These are phyloP conservation scores for Gryon sp. DNA, from an alignment of 1,140 invertebrate species.

Conservation along the genomic window DNA sequence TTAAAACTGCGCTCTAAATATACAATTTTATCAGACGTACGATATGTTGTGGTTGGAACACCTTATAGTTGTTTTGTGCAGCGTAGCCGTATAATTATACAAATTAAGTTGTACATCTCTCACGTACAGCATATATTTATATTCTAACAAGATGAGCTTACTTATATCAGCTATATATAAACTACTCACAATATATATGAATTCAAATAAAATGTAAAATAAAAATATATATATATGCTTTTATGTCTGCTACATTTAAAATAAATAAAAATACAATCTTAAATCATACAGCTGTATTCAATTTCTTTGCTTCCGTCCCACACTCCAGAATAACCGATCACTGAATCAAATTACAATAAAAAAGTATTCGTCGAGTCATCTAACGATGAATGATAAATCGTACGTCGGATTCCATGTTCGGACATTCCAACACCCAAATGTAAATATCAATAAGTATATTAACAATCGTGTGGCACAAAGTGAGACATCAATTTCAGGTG, in stretches of 20 bases:
- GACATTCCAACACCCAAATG: slow-evolving; percentile 48
- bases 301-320: slow-evolving; percentile 42
- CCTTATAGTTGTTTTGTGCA: slow-evolving; percentile 1
- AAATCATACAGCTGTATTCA: too few relatives aligned
- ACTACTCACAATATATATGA: too few relatives aligned
- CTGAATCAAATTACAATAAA: slow-evolving; percentile 6
- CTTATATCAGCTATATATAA: too few relatives aligned
- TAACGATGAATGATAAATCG: slow-evolving; percentile 50
- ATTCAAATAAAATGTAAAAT: too few relatives aligned
- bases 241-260: too few relatives aligned
- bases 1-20: too few relatives aligned
- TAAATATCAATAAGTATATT: slow-evolving; percentile 59
- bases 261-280: slow-evolving; percentile 7
- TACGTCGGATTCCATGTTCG: slow-evolving; percentile 13
- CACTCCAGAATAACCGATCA: slow-evolving; percentile 33
- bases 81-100: slow-evolving; percentile 10
- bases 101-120: slow-evolving; percentile 7
- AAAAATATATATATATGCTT: too few relatives aligned
- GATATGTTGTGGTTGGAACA: too few relatives aligned
- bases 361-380: slow-evolving; percentile 37
- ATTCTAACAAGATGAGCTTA: neutral
- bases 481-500: slow-evolving; percentile 51
- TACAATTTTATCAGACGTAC: too few relatives aligned
- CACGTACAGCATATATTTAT: slow-evolving; percentile 24
- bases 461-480: slow-evolving; percentile 37